Conservation (phyloP, 1,140 invertebrate species). For the Ladona fulva region DNA sequence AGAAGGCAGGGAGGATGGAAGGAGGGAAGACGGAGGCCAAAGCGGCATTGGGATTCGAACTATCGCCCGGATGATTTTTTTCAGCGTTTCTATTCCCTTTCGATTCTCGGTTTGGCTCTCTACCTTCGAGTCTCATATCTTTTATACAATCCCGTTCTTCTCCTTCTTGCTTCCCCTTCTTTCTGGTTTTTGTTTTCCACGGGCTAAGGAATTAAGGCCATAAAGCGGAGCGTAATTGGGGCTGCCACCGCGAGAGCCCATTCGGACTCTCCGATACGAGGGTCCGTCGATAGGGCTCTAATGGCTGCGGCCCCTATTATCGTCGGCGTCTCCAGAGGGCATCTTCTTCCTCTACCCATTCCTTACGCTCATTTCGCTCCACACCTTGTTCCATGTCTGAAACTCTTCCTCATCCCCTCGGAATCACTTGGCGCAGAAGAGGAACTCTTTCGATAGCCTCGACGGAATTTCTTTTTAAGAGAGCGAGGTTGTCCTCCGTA, state of each 20-base stretch:
- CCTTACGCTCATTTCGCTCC: neutral
- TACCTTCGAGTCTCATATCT: too few species aligned
- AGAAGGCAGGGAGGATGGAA: too few species aligned
- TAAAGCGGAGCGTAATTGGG: neutral
- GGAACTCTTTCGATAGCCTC: neutral
- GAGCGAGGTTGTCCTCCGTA: neutral
- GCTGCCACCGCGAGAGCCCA: neutral
- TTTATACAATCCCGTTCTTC: too few species aligned
- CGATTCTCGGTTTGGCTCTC: too few species aligned
- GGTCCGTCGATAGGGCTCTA: neutral
- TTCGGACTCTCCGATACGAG: neutral
- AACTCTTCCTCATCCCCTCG: neutral
- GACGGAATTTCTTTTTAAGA: too few species aligned
- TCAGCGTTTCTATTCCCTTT: too few species aligned
- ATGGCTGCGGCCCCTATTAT: neutral
- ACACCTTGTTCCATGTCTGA: neutral
- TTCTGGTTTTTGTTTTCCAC: too few species aligned
- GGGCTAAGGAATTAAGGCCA: neutral
- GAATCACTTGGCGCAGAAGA: neutral
- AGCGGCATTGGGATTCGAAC: too few species aligned
- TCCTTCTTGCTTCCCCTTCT: too few species aligned
- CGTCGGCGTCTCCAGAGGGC: neutral
- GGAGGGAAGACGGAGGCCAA: too few species aligned
- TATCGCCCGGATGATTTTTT: too few species aligned
- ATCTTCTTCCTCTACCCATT: neutral